A percentile compares a stretch with the other conserved stretches of the same genome.
These are phyloP conservation scores for Asbolus verrucosus DNA, from an alignment of 1,140 invertebrate genomes.

Conservation along the genomic window DNA sequence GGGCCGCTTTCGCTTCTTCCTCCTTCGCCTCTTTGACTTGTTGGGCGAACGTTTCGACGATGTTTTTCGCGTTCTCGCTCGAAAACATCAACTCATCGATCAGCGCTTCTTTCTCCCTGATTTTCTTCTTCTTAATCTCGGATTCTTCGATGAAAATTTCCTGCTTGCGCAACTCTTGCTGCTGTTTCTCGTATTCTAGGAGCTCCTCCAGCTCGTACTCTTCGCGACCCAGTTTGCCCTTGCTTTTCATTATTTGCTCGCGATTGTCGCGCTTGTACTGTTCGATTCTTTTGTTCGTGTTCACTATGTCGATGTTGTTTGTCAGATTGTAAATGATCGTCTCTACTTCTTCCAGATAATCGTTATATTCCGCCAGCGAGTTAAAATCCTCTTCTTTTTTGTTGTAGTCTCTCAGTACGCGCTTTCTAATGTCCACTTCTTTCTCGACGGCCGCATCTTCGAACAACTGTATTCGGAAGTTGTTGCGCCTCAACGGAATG, in stretches of 20 bases:
- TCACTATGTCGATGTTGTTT: conserved; percentile 91
- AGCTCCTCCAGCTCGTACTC: conserved; percentile 89
- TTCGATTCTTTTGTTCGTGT: conserved; percentile 92
- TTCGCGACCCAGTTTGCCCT: conserved; percentile 76
- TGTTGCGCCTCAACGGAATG: conserved; percentile 85
- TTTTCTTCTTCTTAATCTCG: conserved; percentile 85
- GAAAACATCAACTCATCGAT: conserved; percentile 97
- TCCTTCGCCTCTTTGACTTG: conserved; percentile 74
- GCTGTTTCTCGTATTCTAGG: conserved; percentile 85
- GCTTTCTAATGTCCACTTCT: conserved; percentile 95
- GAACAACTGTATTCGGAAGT: conserved; percentile 95
- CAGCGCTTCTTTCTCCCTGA: conserved; percentile 87
- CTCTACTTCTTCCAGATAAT: conserved; percentile 94
- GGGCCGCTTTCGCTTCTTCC: conserved; percentile 60
- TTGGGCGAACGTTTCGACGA: conserved; percentile 85
- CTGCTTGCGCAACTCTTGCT: conserved; percentile 74
- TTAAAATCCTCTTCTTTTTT: conserved; percentile 93
- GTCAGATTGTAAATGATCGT: conserved; percentile 91
- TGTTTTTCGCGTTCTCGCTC: conserved; percentile 87
- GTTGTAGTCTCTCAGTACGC: conserved; percentile 90
- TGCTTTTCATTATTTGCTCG: conserved; percentile 91
- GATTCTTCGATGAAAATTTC: conserved; percentile 74
- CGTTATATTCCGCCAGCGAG: conserved; percentile 86
- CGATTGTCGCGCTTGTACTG: conserved; percentile 95
- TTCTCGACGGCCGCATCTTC: conserved; percentile 97